phyloP scores from a whole-genome alignment of 2,888 invertebrate species.

The Scrobipalpa costella region DNA sequence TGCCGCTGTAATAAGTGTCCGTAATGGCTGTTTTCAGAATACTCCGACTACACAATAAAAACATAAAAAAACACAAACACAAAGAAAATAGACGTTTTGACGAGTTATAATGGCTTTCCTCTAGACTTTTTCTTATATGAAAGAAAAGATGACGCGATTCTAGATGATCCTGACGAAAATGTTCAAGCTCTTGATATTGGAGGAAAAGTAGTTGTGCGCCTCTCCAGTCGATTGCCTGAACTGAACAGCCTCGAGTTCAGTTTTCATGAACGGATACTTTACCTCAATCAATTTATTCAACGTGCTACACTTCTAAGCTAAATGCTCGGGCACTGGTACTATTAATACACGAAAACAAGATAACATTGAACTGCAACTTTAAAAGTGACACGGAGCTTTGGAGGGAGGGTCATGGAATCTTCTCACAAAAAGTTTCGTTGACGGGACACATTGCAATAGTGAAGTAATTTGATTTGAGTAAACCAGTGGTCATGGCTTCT shows the following conservation, averaged over 20 bases:
- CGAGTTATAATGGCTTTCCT: conserved; percentile 18
- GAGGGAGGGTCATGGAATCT: conserved; percentile 5
- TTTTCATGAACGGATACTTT: conserved; percentile 23
- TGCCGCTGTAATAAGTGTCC: neutral
- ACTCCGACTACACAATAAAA: neutral
- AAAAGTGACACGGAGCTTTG: conserved; percentile 6
- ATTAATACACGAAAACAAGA: conserved; percentile 15
- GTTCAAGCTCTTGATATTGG: conserved; percentile 6
- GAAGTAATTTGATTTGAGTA: conserved; percentile 18
- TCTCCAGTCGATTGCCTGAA: neutral
- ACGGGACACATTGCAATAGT: conserved; percentile 5
- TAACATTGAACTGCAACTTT: conserved; percentile 18
- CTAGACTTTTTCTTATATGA: conserved; percentile 23
- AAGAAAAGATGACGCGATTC: conserved; percentile 18
- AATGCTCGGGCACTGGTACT: conserved; percentile 20
- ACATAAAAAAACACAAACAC: no score
- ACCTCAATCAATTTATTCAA: conserved; percentile 22
- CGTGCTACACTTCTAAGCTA: neutral
- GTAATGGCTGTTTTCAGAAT: conserved; percentile 10
- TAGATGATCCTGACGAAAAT: neutral
- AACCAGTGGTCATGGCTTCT: conserved; percentile 10
- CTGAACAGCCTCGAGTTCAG: conserved; percentile 11
- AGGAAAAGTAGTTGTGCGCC: conserved; percentile 12
- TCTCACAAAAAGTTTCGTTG: conserved; percentile 5
- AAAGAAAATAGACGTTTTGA: no score